Conservation (phyloP, 1,140 invertebrate genomes). For the Potamilus streckersoni region DNA sequence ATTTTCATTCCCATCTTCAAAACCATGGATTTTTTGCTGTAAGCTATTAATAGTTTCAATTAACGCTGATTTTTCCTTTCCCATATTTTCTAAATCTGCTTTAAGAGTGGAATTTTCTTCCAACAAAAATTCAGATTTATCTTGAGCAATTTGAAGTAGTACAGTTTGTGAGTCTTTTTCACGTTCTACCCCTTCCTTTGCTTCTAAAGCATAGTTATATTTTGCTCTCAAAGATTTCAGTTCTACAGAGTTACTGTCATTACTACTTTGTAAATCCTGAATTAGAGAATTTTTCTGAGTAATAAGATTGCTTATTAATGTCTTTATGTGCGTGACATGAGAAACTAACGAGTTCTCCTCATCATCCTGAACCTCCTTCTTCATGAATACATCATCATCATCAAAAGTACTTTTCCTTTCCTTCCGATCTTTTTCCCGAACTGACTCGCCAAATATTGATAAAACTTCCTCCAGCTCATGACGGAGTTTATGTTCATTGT, state of each 20-base stretch:
- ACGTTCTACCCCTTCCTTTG: slow-evolving; percentile 51
- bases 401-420: slow-evolving; percentile 55
- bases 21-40: slow-evolving; percentile 27
- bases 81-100: slow-evolving; percentile 27
- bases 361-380: slow-evolving; percentile 13
- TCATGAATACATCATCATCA: slow-evolving; percentile 44
- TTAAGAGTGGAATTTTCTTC: slow-evolving; percentile 42
- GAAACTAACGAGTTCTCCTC: background rate
- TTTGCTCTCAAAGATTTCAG: slow-evolving; percentile 41
- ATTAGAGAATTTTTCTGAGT: too few relatives aligned
- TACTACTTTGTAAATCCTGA: too few relatives aligned
- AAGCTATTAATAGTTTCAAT: slow-evolving; percentile 24
- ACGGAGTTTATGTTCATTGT: slow-evolving; percentile 45
- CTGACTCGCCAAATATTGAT: slow-evolving; percentile 1
- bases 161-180: slow-evolving; percentile 57
- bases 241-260: slow-evolving; percentile 29
- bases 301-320: too few relatives aligned
- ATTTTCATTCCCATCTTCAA: slow-evolving; percentile 29
- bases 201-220: slow-evolving; percentile 33
- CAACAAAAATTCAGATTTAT: slow-evolving; percentile 40
- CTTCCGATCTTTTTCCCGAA: slow-evolving; percentile 52
- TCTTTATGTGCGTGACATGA: too few relatives aligned
- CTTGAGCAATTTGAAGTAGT: slow-evolving; percentile 53
- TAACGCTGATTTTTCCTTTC: slow-evolving; percentile 30
- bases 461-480: slow-evolving; percentile 48